These are phyloP conservation scores for Macrobrachium nipponense DNA, from an alignment of 1,140 invertebrate species.

Conservation along the genomic window DNA sequence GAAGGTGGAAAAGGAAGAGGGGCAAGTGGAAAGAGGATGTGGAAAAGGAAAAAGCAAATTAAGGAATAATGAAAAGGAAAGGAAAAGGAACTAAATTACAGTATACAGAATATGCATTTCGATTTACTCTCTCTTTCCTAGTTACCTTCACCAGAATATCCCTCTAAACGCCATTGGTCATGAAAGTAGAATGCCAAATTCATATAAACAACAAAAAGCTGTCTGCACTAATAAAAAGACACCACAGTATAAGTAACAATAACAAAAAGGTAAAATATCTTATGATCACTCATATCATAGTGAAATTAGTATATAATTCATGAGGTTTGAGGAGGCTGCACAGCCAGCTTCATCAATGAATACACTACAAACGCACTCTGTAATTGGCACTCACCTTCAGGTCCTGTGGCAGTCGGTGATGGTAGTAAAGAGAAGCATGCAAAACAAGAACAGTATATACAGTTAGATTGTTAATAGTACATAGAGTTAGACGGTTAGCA, in stretches of 20 bases:
- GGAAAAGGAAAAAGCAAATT: too few species aligned
- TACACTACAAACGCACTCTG: too few species aligned
- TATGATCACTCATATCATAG: slow-evolving; percentile 36
- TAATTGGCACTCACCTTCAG: slow-evolving; percentile 34
- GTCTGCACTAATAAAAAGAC: slow-evolving; percentile 39
- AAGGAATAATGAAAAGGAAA: slow-evolving; percentile 25
- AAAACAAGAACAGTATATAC: slow-evolving; percentile 13
- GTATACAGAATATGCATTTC: slow-evolving; percentile 44
- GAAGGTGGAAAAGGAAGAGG: too few species aligned
- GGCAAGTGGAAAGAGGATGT: too few species aligned
- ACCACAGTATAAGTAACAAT: slow-evolving; percentile 19
- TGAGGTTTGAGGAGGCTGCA: neutral
- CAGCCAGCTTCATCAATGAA: too few species aligned
- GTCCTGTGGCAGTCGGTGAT: neutral
- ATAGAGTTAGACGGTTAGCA: neutral
- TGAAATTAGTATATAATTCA: slow-evolving; percentile 9
- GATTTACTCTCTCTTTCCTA: slow-evolving; percentile 43
- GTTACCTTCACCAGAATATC: slow-evolving; percentile 50
- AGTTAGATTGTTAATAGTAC: neutral
- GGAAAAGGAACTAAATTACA: slow-evolving; percentile 46
- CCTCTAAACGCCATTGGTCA: slow-evolving; percentile 61
- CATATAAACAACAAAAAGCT: slow-evolving; percentile 51
- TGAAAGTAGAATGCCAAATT: slow-evolving; percentile 59
- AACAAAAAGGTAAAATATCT: slow-evolving; percentile 2
- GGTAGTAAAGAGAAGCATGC: slow-evolving; percentile 2